phyloP scores from a whole-genome alignment of 23 tunicate genomes.

The Diplosoma virens region DNA sequence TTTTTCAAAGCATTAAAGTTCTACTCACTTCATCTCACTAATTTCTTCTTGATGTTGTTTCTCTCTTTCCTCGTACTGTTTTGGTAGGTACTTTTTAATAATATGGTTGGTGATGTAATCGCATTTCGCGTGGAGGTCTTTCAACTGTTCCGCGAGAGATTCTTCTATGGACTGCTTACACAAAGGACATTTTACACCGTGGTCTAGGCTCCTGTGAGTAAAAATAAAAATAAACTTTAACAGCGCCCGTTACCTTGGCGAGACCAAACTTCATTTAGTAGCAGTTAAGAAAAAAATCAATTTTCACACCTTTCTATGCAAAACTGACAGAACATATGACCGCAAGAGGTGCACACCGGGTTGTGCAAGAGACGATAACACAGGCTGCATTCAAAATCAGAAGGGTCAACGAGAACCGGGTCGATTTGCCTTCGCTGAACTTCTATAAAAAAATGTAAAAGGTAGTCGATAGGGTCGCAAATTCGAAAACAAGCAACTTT shows the following conservation, averaged over 20 bases:
- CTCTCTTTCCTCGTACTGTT: constrained; percentile 44
- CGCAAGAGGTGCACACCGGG: constrained; percentile 90
- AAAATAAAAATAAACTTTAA: neutral
- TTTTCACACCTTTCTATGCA: constrained; percentile 86
- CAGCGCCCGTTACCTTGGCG: no score
- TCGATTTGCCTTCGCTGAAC: constrained; percentile 18
- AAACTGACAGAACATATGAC: constrained; percentile 81
- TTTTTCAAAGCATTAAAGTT: neutral
- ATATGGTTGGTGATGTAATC: constrained; percentile 35
- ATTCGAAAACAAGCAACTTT: no score
- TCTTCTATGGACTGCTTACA: constrained; percentile 61
- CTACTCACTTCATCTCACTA: constrained; percentile 51
- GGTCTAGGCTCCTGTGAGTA: constrained; percentile 64
- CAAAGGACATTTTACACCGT: constrained; percentile 62
- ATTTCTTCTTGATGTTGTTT: constrained; percentile 69
- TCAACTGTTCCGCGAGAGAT: constrained; percentile 32
- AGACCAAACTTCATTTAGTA: no score
- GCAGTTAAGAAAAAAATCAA: no score
- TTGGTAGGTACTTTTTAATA: constrained; percentile 45
- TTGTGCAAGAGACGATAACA: constrained; percentile 67
- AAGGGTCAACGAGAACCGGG: constrained; percentile 10
- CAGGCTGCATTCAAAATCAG: constrained; percentile 91
- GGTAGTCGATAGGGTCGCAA: no score
- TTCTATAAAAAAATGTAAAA: neutral
- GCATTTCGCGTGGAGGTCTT: constrained; percentile 28